These are phyloP conservation scores for Vespertilio murinus DNA, from an alignment of 2,797 vertebrate genomes.

Conservation along the genomic window DNA sequence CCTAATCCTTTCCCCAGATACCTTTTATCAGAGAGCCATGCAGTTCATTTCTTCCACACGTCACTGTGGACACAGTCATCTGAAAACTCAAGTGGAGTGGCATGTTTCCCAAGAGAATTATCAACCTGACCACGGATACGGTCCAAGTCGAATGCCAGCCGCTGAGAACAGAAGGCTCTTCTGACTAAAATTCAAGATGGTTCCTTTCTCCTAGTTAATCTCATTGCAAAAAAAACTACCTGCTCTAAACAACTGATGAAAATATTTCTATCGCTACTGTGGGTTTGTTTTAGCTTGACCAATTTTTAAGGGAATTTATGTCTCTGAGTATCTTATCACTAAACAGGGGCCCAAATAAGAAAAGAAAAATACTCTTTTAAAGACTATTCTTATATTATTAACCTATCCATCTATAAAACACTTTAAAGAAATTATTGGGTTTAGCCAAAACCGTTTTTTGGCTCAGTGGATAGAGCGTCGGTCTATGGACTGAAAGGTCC, in stretches of 20 bases:
- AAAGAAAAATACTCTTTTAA: background rate
- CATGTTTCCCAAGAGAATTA: slow-evolving; percentile 74
- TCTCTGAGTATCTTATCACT: background rate
- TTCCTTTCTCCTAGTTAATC: background rate
- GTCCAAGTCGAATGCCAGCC: slow-evolving; percentile 29
- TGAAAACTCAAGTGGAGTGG: slow-evolving; percentile 70
- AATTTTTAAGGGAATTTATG: background rate
- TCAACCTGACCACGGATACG: slow-evolving; percentile 50
- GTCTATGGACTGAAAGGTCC: too few species aligned
- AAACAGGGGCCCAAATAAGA: background rate
- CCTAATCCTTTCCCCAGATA: slow-evolving; percentile 73
- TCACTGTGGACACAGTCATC: slow-evolving; percentile 70
- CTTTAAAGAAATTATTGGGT: slow-evolving; percentile 25
- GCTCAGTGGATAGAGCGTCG: too few species aligned
- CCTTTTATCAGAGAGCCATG: slow-evolving; percentile 69
- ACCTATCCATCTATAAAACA: background rate
- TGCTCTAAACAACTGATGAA: background rate
- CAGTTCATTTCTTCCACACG: slow-evolving; percentile 70
- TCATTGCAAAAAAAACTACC: slow-evolving; percentile 47
- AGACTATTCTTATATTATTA: background rate
- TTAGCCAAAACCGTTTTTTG: too few species aligned
- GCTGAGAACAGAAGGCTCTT: slow-evolving; percentile 44
- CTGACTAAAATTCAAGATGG: background rate
- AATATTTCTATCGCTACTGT: background rate
- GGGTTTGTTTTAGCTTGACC: background rate